phyloP scores from a whole-genome alignment of 2,113 vertebrate genomes.

The Petrocephalus microphthalmus region DNA sequence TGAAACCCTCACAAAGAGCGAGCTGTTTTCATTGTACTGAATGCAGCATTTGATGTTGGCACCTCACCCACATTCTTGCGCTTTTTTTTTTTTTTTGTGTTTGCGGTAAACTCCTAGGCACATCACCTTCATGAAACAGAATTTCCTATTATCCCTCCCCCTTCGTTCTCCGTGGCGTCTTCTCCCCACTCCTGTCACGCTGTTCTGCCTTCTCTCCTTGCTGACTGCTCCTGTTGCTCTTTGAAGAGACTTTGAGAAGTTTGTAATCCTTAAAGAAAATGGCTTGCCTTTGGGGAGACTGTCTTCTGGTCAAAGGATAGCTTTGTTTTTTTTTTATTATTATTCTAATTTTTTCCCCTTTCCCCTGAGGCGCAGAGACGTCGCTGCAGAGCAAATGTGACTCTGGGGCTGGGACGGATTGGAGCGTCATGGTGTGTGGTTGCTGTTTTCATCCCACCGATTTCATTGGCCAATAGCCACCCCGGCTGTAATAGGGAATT shows the following conservation, averaged over 20 bases:
- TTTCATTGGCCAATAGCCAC: neutral
- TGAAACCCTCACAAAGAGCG: slow-evolving; percentile 8
- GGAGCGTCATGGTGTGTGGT: slow-evolving; percentile 28
- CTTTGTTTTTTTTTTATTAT: slow-evolving; percentile 40
- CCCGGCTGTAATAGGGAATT: neutral
- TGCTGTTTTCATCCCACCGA: neutral
- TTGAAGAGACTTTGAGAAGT: slow-evolving; percentile 62
- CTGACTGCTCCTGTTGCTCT: slow-evolving; percentile 57
- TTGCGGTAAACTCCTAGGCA: slow-evolving; percentile 18
- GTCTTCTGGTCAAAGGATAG: slow-evolving; percentile 59
- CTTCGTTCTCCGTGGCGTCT: neutral
- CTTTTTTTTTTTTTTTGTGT: neutral
- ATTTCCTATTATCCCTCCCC: slow-evolving; percentile 16
- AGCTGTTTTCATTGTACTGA: slow-evolving; percentile 14
- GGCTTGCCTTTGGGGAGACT: slow-evolving; percentile 51
- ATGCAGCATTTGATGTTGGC: slow-evolving; percentile 19
- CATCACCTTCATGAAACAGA: slow-evolving; percentile 25
- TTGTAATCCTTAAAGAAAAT: slow-evolving; percentile 58
- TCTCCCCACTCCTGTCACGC: slow-evolving; percentile 28
- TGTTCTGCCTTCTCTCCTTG: slow-evolving; percentile 48
- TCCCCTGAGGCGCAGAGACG: slow-evolving; percentile 26
- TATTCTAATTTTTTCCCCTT: slow-evolving; percentile 10
- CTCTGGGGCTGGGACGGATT: neutral
- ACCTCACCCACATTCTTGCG: slow-evolving; percentile 4
- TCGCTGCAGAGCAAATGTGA: neutral